Conservation (phyloP, 23 tunicate genomes). For the Pegea sp. region DNA sequence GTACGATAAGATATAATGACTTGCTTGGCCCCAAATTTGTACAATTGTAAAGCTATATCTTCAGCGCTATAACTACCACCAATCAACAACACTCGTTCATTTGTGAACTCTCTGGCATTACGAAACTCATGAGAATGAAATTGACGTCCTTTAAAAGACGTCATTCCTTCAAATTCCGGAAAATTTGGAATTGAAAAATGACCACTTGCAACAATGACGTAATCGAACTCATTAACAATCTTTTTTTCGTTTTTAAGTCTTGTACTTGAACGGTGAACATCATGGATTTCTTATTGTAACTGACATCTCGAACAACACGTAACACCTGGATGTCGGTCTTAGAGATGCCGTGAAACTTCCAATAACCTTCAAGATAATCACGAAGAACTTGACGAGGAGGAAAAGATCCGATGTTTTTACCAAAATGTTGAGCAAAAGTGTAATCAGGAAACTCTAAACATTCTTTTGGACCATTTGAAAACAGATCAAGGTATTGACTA, state of each 20-base stretch:
- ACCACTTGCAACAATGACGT: background rate
- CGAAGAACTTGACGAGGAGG: background rate
- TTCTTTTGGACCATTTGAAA: background rate
- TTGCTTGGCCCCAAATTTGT: background rate
- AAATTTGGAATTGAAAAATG: background rate
- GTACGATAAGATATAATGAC: background rate
- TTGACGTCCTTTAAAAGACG: background rate
- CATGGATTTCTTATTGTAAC: background rate
- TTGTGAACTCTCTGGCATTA: background rate
- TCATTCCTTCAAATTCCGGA: background rate
- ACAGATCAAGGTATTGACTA: background rate
- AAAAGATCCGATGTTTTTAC: background rate
- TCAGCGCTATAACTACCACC: constrained; percentile 1
- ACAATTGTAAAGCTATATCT: background rate
- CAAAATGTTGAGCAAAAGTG: background rate
- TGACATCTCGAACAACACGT: background rate
- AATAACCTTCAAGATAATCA: background rate
- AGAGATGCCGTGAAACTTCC: background rate
- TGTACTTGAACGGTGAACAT: background rate
- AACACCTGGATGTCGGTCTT: background rate
- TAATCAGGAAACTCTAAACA: constrained; percentile 1
- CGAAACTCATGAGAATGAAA: background rate
- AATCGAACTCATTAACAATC: background rate
- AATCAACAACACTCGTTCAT: background rate
- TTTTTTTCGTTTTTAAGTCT: background rate